Evolutionary conservation across 1,140 invertebrate genomes (phyloP), one percentile per base, ranked within the genome.

Genomic region (Aphelenchoides fujianensis): DNA sequence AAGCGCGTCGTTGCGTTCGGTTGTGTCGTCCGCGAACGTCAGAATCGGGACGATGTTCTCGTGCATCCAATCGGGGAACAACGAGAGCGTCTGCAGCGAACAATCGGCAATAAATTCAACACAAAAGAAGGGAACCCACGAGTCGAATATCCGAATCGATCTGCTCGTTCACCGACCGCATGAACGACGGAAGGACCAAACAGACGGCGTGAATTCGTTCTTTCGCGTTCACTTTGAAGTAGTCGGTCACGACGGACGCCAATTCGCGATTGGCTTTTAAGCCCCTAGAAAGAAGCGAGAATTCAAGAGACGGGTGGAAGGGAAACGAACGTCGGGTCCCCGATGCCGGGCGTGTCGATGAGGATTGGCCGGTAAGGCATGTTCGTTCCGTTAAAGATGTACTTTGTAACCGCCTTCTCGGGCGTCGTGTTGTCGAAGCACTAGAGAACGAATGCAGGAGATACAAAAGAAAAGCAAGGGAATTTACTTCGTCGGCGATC

Each of bases 311-410:
- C 28, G 12, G 12, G 28, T 16, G 28, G 57, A 12, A 12, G 28
- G 9, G 28, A 37, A 12, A 12, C 32, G 59, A 35, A 70, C 68
- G 32, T 71, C 9, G 69, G 70, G 32, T 71, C 69, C 3, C 69
- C 69, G 31, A 71, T 71, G 1, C 69, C 69, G 7, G 69, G 69
- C 1, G 69, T 71, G 68, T 71, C 69, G 19, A 71, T 71, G 16
- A 71, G 41, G 7, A 71, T 41, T 19, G 69, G 69, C n/a, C 69
- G 34, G 54, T 71, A 71, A 19, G 69, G 68, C 69, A 71, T 72
- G 9, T 71, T 70, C 27, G 69, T 71, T 7, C 68, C 69, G 68
- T 71, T 71, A 70, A 71, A 71, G n/a, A 71, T 70, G 54, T 71
- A 71, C 54, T 71, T 71, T 70, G 41, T 71, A 9, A 71, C 69